These are phyloP conservation scores for Nannoperca obscura DNA, from an alignment of 2,797 vertebrate species.

Conservation along the genomic window DNA sequence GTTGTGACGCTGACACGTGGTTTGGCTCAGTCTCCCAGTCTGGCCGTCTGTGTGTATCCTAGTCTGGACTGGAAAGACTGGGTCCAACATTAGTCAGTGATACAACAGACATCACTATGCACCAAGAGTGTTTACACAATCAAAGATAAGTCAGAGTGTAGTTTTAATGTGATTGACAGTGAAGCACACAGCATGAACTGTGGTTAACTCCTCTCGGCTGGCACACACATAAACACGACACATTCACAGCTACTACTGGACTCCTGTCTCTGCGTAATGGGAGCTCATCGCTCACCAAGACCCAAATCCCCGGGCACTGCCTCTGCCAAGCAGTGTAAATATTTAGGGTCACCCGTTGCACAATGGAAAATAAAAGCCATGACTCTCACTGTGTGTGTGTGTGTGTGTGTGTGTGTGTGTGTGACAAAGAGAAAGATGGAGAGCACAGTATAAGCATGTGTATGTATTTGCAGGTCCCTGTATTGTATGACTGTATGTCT, in stretches of 20 bases:
- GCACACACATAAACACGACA: slow-evolving; percentile 40
- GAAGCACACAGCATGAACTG: slow-evolving; percentile 27
- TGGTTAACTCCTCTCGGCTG: slow-evolving; percentile 33
- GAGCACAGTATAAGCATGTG: background rate
- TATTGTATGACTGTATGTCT: slow-evolving; percentile 5
- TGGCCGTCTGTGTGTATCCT: slow-evolving; percentile 18
- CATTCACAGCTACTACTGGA: slow-evolving; percentile 39
- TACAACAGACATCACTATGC: slow-evolving; percentile 17
- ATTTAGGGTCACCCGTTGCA: slow-evolving; percentile 86
- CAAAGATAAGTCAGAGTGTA: slow-evolving; percentile 22
- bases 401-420: slow-evolving; percentile 34
- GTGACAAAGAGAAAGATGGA: background rate
- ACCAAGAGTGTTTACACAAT: slow-evolving; percentile 40
- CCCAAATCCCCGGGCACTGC: slow-evolving; percentile 67
- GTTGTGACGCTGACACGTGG: slow-evolving; percentile 19
- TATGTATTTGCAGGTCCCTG: background rate
- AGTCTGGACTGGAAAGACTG: slow-evolving; percentile 41
- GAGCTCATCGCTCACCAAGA: slow-evolving; percentile 44
- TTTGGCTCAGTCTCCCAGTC: slow-evolving; percentile 24
- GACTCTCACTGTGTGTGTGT: slow-evolving; percentile 34
- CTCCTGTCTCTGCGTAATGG: slow-evolving; percentile 45
- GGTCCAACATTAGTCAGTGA: slow-evolving; percentile 39
- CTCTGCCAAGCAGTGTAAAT: slow-evolving; percentile 85
- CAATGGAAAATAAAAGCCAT: slow-evolving; percentile 84
- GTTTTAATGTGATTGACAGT: slow-evolving; percentile 18